These are phyloP conservation scores for Araneus ventricosus DNA, from an alignment of 1,140 invertebrate genomes.

Conservation along the genomic window DNA sequence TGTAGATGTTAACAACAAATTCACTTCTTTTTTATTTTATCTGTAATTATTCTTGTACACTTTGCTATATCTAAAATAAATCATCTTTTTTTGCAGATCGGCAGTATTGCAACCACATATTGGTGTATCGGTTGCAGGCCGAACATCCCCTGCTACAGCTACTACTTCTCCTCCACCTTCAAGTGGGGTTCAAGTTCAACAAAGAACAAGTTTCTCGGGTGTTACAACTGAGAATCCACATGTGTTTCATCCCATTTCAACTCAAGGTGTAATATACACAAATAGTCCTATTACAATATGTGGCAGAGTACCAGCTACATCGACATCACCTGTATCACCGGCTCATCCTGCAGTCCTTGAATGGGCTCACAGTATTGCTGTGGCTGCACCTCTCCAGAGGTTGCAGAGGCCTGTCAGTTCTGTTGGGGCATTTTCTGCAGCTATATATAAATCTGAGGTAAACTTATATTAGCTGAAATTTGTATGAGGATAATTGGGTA, in stretches of 20 bases:
- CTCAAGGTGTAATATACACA: slow-evolving; percentile 62
- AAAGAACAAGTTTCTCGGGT: slow-evolving; percentile 56
- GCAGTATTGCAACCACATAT: slow-evolving; percentile 71
- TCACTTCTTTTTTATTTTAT: background rate
- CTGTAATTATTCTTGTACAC: background rate
- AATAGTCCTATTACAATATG: slow-evolving; percentile 71
- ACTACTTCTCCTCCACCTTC: slow-evolving; percentile 58
- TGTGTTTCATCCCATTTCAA: slow-evolving; percentile 67
- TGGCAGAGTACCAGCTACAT: slow-evolving; percentile 61
- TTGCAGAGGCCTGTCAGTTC: slow-evolving; percentile 57
- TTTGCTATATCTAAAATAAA: background rate
- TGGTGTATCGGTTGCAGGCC: slow-evolving; percentile 57
- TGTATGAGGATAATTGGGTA: no score
- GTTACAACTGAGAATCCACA: slow-evolving; percentile 63
- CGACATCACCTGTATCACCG: slow-evolving; percentile 66
- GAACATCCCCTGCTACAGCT: slow-evolving; percentile 50
- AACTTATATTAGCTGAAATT: background rate
- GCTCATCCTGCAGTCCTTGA: slow-evolving; percentile 69
- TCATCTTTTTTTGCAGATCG: slow-evolving; percentile 17
- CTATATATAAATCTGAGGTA: slow-evolving; percentile 73
- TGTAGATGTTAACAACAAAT: no score
- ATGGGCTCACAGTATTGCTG: slow-evolving; percentile 72
- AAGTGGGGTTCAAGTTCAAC: background rate
- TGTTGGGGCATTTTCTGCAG: slow-evolving; percentile 63
- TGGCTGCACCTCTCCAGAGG: slow-evolving; percentile 62